phyloP scores from a whole-genome alignment of 2,113 vertebrate genomes.

The Bungarus multicinctus region DNA sequence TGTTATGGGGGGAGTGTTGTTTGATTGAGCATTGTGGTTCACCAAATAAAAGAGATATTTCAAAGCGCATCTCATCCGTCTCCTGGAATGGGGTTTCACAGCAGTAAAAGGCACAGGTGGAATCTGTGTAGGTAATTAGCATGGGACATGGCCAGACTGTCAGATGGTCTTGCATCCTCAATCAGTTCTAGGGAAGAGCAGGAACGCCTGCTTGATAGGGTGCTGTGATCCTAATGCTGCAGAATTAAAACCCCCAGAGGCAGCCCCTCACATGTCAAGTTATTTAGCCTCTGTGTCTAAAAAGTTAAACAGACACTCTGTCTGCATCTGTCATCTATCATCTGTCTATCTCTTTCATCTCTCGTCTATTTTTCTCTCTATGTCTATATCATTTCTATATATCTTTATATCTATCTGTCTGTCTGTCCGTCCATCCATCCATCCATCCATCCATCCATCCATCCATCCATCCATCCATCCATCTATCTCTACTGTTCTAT shows the following conservation, averaged over 20 bases:
- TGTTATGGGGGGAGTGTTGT: background rate
- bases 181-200: background rate
- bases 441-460: no score
- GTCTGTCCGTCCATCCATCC: no score
- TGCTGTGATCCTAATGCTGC: background rate
- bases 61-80: background rate
- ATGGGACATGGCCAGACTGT: background rate
- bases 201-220: background rate
- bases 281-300: background rate
- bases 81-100: background rate
- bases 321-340: background rate
- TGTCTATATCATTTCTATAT: no score
- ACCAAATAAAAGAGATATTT: constrained; percentile 15
- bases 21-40: background rate
- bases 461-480: no score
- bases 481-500: no score
- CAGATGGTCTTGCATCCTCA: background rate
- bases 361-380: background rate
- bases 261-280: background rate
- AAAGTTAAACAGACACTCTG: background rate
- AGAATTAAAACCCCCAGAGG: background rate
- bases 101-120: background rate
- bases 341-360: background rate
- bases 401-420: no score
- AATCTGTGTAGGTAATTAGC: background rate